A percentile compares a stretch with the other conserved stretches of the same genome.
Evolutionary conservation across 2,797 vertebrate species (phyloP).

Genomic region (Uromys caudimaculatus): DNA sequence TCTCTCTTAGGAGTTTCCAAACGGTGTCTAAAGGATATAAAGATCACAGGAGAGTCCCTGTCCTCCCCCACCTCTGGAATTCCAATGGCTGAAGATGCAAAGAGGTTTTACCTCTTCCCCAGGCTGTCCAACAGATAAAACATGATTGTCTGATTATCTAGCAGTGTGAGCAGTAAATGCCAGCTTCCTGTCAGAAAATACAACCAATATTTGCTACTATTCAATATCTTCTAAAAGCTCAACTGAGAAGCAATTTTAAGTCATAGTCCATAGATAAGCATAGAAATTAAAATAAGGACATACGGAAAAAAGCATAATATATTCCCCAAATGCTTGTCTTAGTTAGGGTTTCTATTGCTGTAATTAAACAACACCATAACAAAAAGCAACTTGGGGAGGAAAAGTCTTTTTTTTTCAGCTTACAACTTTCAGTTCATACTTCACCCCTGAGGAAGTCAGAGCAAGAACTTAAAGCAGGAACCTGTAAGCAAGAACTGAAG

Average conservation of each 20-base stretch:
- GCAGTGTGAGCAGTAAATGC: background rate
- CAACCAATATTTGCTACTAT: background rate
- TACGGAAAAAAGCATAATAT: background rate
- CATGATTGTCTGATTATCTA: background rate
- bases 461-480: background rate
- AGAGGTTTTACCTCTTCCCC: conserved; percentile 27
- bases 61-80: background rate
- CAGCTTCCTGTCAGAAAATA: conserved; percentile 1
- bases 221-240: background rate
- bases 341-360: background rate
- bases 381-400: background rate
- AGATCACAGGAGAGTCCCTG: background rate
- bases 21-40: background rate
- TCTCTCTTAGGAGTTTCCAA: conserved; percentile 1
- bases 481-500: background rate
- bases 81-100: background rate
- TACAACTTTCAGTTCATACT: background rate
- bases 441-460: background rate
- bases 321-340: background rate
- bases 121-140: background rate
- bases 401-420: background rate
- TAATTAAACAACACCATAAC: no score
- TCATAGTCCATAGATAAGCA: background rate
- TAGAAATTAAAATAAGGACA: background rate
- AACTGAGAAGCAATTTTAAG: conserved; percentile 2